Conservation (phyloP, 2,113 vertebrate genomes). For the Tychaedon coryphoeus region DNA sequence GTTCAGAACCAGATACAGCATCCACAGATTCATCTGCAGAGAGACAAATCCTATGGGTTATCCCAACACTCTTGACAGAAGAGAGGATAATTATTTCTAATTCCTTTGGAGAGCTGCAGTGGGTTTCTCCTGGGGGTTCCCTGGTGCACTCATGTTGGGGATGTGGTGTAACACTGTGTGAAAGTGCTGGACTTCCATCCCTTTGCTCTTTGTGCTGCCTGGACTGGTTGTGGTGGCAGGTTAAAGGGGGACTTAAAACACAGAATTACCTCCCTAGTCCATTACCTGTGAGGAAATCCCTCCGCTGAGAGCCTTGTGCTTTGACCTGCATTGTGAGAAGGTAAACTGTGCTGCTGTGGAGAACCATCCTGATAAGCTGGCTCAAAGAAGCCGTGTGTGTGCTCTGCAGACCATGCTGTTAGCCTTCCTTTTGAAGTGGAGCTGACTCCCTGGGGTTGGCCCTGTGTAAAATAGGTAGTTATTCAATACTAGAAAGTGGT, state of each 20-base stretch:
- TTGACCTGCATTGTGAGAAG: neutral
- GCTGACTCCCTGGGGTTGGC: neutral
- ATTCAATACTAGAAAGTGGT: conserved; percentile 18
- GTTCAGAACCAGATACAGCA: neutral
- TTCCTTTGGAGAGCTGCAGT: neutral
- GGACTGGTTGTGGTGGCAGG: neutral
- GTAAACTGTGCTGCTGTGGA: neutral
- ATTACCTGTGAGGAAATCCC: neutral
- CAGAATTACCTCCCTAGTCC: neutral
- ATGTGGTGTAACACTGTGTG: rapidly evolving
- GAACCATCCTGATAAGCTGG: neutral
- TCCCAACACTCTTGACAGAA: neutral
- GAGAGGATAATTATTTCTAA: neutral
- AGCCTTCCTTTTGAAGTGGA: neutral
- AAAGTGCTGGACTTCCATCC: neutral
- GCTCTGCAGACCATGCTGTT: neutral
- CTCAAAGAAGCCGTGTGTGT: neutral
- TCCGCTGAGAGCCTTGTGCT: neutral
- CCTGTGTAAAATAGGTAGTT: neutral
- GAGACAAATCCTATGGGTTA: neutral
- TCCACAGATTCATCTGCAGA: neutral
- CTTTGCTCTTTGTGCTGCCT: neutral
- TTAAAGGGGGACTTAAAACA: neutral
- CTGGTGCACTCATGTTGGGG: rapidly evolving
- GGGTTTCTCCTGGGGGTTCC: neutral